Evolutionary conservation across 1,140 invertebrate genomes (phyloP), one percentile per base, ranked within the genome.

Genomic region (Manduca sexta): DNA sequence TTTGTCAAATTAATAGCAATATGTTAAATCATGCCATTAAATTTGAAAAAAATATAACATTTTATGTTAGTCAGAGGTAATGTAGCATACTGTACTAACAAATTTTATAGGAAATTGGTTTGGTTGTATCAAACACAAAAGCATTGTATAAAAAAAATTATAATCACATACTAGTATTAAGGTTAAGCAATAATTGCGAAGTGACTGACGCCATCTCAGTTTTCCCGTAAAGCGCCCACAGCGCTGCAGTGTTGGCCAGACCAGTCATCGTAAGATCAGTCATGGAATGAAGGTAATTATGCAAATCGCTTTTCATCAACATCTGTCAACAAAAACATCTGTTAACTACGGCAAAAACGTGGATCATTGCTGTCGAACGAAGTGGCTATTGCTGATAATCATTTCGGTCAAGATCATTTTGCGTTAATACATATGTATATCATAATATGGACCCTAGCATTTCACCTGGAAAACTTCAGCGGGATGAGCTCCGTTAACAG

Each of bases 141-240:
- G n/a, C n/a, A n/a, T n/a, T n/a, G n/a, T n/a, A n/a, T n/a, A n/a
- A n/a, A n/a, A n/a, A n/a, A n/a, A n/a, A n/a, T n/a, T n/a, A n/a
- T n/a, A n/a, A n/a, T n/a, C 33, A 73, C 70, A 61, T 64, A 86
- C 85, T 85, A 21, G 84, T 86, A 56, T 94, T 93, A 8, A 94
- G 86, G 58, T 93, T 89, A 0, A 97, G 83, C 12, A 96, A 79
- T 13, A 96, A 67, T 69, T 96, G 94, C 37, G 92, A 91, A 67
- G 90, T 93, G 29, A 96, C 80, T 0, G 92, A 92, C 0, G 91
- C 91, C 88, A 95, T 92, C 79, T 94, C 93, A 29, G 91, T 91
- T 76, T 95, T 93, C 0, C 95, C 95, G 76, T 96, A 97, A 45
- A 95, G 89, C 10, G 90, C 88, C 95, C 95, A 97, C 0, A 97